Base-by-base conservation (phyloP, 2,888 invertebrate genomes). In the Entomobrya proxima region DNA sequence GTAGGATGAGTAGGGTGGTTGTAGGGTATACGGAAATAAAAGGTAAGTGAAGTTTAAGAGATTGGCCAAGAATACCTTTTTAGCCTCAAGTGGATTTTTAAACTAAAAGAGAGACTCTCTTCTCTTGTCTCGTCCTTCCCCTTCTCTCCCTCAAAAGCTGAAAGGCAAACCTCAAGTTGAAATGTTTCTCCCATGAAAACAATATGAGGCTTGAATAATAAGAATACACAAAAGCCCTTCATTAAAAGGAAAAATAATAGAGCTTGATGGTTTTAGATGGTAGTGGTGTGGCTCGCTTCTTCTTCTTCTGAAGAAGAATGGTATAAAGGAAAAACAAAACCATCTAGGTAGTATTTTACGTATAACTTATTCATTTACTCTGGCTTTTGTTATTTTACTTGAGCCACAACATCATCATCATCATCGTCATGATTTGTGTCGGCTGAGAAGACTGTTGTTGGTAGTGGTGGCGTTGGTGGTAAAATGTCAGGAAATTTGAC, bases 31-130 rank as follows among this genome's bases (percentile, higher is more conserved):
- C 58, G 44, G 40, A 44, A 69, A 80, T 80, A 67, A 79, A 79
- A 69, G 21, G 72, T 80, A 80, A 80, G n/a, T 80, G 80, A 80
- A 80, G 72, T 80, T 80, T 80, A 72, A 55, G 80, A 80, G 72
- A 80, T 69, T 13, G 40, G 55, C n/a, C n/a, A n/a, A n/a, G n/a
- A n/a, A 72, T 80, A 37, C 80, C 80, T 80, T 80, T 80, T 52
- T 79, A 67, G 80, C 72, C 80, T 80, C 80, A 72, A 80, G 80
- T 80, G 80, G 58, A 58, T 55, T 69, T 72, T 72, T 72, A 80
- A n/a, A 80, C 30, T 67, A 52, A 76, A 55, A 80, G 58, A 37
- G 80, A 58, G 80, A 37, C 55, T 76, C 58, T 37, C 44, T 77
- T 47, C 37, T 37, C 64, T 64, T 47, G 47, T 47, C 47, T 47